Percentiles rank a stretch among this genome's conserved stretches.
Evolutionary conservation across 2,113 vertebrate species (phyloP).

Genomic region (Pygathrix nemaeus): DNA sequence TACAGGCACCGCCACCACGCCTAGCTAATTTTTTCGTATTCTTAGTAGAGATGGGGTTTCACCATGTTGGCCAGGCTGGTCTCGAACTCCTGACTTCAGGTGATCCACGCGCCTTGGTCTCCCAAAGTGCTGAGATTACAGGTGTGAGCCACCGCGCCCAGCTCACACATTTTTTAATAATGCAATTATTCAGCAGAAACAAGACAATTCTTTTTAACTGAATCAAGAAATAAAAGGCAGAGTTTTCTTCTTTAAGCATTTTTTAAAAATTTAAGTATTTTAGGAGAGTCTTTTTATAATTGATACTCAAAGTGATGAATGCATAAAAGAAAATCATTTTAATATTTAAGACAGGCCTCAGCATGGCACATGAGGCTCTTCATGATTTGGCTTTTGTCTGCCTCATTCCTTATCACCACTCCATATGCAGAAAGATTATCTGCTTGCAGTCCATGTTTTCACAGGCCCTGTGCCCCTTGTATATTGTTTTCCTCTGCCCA

Average conservation of each 20-base stretch:
- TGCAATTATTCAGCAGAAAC: slow-evolving; percentile 3
- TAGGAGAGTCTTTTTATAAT: background rate
- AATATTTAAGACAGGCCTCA: background rate
- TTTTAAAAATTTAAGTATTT: background rate
- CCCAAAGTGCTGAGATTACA: background rate
- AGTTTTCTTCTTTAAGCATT: background rate
- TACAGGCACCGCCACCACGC: background rate
- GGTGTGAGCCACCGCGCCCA: background rate
- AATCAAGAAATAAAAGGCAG: slow-evolving; percentile 21
- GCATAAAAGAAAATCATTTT: background rate
- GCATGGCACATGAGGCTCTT: background rate
- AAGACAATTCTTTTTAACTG: background rate
- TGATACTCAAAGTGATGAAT: background rate
- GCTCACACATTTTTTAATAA: background rate
- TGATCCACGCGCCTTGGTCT: background rate
- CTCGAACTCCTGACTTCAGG: background rate
- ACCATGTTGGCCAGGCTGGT: background rate
- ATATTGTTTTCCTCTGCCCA: background rate
- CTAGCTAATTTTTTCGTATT: background rate
- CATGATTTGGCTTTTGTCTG: background rate
- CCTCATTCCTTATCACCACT: background rate
- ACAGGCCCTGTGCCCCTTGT: background rate
- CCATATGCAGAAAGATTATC: background rate
- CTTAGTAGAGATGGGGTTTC: background rate
- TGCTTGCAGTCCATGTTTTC: background rate